These are phyloP conservation scores for Drosophila kanekoi DNA, from an alignment of 2,888 invertebrate genomes.

Conservation along the genomic window DNA sequence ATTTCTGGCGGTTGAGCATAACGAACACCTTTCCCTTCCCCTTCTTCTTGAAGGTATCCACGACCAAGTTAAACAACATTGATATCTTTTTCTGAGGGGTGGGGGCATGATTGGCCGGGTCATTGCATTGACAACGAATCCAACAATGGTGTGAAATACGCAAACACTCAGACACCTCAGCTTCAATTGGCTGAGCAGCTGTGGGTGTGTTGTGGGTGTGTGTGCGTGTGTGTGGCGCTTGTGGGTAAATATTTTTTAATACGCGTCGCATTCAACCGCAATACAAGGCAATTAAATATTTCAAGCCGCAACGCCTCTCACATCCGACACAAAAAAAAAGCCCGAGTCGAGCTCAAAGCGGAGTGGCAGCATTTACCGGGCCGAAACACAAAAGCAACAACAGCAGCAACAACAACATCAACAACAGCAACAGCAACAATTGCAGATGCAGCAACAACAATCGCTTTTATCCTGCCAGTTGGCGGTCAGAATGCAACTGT, in stretches of 20 bases:
- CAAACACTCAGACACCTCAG: constrained; percentile 73
- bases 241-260: constrained; percentile 79
- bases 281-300: constrained; percentile 84
- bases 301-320: constrained; percentile 62
- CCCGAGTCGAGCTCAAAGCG: constrained; percentile 47
- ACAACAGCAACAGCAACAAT: constrained; percentile 18
- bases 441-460: constrained; percentile 29
- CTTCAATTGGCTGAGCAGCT: constrained; percentile 43
- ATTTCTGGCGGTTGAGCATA: too few relatives aligned
- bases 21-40: too few relatives aligned
- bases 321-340: constrained; percentile 34
- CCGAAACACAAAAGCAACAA: constrained; percentile 29
- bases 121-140: constrained; percentile 31
- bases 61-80: constrained; percentile 12
- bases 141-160: constrained; percentile 58
- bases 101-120: constrained; percentile 3
- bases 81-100: constrained; percentile 15
- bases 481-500: constrained; percentile 62
- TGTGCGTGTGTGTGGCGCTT: constrained; percentile 36
- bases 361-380: constrained; percentile 53
- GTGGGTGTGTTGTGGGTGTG: constrained; percentile 16
- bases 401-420: background rate
- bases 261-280: constrained; percentile 82
- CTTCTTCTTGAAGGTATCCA: constrained; percentile 1
- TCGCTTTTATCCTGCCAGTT: constrained; percentile 75